phyloP scores from a whole-genome alignment of 2,113 vertebrate species.

The Kobus ellipsiprymnus region DNA sequence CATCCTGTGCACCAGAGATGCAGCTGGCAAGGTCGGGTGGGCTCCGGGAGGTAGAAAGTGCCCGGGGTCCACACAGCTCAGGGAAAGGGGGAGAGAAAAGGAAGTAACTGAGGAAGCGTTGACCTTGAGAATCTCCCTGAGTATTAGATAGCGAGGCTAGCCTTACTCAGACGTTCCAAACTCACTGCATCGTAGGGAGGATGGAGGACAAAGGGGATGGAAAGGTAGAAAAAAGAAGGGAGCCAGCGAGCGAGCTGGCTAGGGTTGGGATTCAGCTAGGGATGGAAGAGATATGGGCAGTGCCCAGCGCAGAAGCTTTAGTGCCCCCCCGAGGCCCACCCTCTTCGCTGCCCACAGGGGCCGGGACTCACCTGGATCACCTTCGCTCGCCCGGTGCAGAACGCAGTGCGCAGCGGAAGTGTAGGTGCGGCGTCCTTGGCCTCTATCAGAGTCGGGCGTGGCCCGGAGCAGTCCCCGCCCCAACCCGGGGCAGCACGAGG shows the following conservation, averaged over 20 bases:
- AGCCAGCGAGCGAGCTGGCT: neutral
- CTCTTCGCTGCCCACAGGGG: neutral
- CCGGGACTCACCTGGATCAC: conserved; percentile 47
- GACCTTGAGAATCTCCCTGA: conserved; percentile 54
- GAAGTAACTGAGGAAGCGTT: neutral
- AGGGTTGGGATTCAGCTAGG: neutral
- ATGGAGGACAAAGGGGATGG: neutral
- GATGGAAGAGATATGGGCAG: neutral
- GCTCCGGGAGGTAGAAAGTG: neutral
- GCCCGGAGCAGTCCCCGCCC: neutral
- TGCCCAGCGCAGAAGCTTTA: neutral
- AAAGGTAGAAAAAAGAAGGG: neutral
- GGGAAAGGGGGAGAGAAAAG: neutral
- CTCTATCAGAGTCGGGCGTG: neutral
- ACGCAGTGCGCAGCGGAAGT: neutral
- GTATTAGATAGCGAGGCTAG: neutral
- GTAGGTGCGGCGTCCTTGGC: neutral
- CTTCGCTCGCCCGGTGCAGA: neutral
- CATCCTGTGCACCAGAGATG: neutral
- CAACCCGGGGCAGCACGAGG: rapidly evolving
- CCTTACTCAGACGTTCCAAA: neutral
- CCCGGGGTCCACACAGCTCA: neutral
- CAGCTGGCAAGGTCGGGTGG: neutral
- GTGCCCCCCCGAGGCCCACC: neutral
- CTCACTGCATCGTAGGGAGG: neutral